phyloP scores from a whole-genome alignment of 2,888 invertebrate genomes.

The Omphaloscelis lunosa region DNA sequence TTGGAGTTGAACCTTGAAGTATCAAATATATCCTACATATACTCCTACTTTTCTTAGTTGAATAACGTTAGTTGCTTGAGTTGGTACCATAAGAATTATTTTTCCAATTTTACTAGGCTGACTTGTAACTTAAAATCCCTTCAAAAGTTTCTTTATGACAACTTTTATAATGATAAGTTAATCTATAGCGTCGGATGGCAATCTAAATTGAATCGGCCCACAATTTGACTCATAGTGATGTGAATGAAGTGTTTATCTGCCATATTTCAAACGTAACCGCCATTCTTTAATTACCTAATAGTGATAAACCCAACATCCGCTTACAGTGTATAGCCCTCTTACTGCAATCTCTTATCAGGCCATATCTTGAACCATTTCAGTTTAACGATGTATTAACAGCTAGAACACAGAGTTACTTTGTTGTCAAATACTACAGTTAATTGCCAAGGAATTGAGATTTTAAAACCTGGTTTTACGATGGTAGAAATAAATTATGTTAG shows the following conservation, averaged over 20 bases:
- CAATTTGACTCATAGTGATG: neutral
- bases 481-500: slow-evolving; percentile 65
- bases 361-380: slow-evolving; percentile 63
- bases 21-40: slow-evolving; percentile 1
- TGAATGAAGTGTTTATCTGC: neutral
- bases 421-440: slow-evolving; percentile 70
- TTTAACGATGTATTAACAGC: slow-evolving; percentile 71
- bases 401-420: slow-evolving; percentile 69
- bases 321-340: slow-evolving; percentile 43
- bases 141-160: neutral
- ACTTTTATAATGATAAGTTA: neutral
- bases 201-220: neutral
- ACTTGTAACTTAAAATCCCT: neutral
- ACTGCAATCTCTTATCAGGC: slow-evolving; percentile 59
- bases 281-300: slow-evolving; percentile 5
- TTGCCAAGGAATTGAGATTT: slow-evolving; percentile 69
- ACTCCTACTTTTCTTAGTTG: too few relatives aligned
- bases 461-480: slow-evolving; percentile 69
- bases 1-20: neutral
- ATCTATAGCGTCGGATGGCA: neutral
- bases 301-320: slow-evolving; percentile 40
- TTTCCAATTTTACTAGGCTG: neutral
- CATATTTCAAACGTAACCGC: slow-evolving; percentile 19
- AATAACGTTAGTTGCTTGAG: neutral
- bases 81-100: neutral